Evolutionary conservation across 2,113 vertebrate species (phyloP).

Genomic region (Bubalus kerabau): DNA sequence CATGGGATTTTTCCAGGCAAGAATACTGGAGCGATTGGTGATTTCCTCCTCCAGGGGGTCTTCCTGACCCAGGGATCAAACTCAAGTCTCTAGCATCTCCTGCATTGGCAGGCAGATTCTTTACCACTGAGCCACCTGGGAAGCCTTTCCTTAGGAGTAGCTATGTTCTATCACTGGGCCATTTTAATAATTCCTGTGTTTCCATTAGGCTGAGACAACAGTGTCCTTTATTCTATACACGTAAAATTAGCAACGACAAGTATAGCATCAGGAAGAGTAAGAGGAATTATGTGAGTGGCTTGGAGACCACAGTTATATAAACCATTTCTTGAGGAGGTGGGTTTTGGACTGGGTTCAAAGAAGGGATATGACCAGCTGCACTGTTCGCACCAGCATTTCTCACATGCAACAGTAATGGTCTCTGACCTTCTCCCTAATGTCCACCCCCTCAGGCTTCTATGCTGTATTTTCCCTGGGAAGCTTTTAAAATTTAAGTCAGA

Average conservation of each 20-base stretch:
- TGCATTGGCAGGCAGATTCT: background rate
- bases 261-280: background rate
- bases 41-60: background rate
- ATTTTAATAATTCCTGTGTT: background rate
- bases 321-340: background rate
- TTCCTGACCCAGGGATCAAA: background rate
- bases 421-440: background rate
- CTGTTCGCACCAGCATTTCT: background rate
- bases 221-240: background rate
- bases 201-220: background rate
- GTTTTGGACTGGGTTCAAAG: background rate
- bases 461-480: background rate
- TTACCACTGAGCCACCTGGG: background rate
- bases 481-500: background rate
- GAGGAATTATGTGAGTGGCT: background rate
- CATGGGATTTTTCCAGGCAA: background rate
- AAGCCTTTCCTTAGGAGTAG: background rate
- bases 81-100: background rate
- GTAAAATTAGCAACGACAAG: background rate
- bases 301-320: background rate
- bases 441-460: fast-evolving
- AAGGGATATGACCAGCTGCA: too few species aligned
- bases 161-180: background rate
- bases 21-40: background rate
- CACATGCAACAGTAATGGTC: fast-evolving